Conservation (phyloP, 2,113 vertebrate species). For the Grallaria varia region DNA sequence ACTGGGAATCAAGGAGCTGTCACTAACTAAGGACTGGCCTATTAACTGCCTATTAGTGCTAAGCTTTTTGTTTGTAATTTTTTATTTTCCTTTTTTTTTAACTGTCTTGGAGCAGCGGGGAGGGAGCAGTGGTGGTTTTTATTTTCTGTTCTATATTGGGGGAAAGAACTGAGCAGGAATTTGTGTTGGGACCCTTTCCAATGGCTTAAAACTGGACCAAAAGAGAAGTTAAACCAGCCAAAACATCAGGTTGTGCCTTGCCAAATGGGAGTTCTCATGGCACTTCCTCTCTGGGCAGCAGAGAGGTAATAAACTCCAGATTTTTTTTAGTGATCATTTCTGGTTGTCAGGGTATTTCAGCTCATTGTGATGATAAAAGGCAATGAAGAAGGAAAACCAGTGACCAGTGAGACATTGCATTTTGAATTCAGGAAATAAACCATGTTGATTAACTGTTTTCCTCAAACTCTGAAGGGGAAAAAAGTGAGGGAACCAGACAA, state of each 20-base stretch:
- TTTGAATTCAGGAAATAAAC: background rate
- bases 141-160: background rate
- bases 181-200: background rate
- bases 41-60: background rate
- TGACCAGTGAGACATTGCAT: background rate
- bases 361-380: background rate
- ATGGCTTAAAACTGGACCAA: background rate
- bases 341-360: background rate
- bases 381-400: background rate
- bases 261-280: background rate
- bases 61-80: background rate
- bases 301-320: background rate
- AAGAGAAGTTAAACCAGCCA: background rate
- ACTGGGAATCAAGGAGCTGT: background rate
- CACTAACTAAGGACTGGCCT: background rate
- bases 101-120: background rate
- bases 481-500: background rate
- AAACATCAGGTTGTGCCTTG: background rate
- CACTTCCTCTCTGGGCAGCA: background rate
- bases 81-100: background rate
- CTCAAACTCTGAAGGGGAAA: background rate
- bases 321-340: background rate
- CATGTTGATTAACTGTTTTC: background rate
- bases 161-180: background rate
- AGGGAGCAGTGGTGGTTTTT: background rate